Percentiles rank a stretch among this genome's conserved stretches.
These are phyloP conservation scores for Boulengeromyrus knoepffleri DNA, from an alignment of 2,113 vertebrate genomes.

Conservation along the genomic window DNA sequence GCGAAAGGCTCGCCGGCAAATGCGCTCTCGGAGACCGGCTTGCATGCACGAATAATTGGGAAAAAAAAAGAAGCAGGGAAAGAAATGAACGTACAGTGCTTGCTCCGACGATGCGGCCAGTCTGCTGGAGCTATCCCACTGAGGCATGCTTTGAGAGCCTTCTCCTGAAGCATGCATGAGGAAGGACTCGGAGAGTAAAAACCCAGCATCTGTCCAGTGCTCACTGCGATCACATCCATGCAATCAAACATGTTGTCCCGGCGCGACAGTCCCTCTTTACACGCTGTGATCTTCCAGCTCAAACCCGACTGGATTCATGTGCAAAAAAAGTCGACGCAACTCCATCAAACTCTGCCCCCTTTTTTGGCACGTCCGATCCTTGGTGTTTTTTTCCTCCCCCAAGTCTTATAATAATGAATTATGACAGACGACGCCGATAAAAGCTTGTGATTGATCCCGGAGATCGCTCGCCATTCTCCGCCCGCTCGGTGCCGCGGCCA, in stretches of 20 bases:
- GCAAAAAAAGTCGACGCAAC: conserved; percentile 75
- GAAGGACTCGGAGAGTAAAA: conserved; percentile 79
- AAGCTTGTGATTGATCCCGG: conserved; percentile 79
- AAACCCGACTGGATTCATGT: conserved; percentile 59
- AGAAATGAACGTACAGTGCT: conserved; percentile 80
- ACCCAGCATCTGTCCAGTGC: conserved; percentile 80
- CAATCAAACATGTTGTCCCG: conserved; percentile 87
- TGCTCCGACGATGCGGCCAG: conserved; percentile 81
- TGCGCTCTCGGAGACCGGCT: neutral
- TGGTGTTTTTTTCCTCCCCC: conserved; percentile 61
- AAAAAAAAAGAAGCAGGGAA: neutral
- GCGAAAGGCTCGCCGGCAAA: neutral
- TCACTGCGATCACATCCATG: conserved; percentile 85
- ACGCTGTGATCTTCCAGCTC: conserved; percentile 68
- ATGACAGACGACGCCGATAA: conserved; percentile 81
- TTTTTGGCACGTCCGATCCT: conserved; percentile 73
- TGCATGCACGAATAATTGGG: neutral
- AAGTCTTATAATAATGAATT: conserved; percentile 80
- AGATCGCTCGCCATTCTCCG: conserved; percentile 76
- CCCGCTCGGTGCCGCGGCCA: conserved; percentile 26
- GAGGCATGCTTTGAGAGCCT: conserved; percentile 80
- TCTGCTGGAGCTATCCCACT: conserved; percentile 81
- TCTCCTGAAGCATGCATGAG: conserved; percentile 78
- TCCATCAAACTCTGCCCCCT: conserved; percentile 81
- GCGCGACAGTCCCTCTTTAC: conserved; percentile 51